These are phyloP conservation scores for Ceratotherium simum DNA, from an alignment of 2,113 vertebrate genomes.

Conservation along the genomic window DNA sequence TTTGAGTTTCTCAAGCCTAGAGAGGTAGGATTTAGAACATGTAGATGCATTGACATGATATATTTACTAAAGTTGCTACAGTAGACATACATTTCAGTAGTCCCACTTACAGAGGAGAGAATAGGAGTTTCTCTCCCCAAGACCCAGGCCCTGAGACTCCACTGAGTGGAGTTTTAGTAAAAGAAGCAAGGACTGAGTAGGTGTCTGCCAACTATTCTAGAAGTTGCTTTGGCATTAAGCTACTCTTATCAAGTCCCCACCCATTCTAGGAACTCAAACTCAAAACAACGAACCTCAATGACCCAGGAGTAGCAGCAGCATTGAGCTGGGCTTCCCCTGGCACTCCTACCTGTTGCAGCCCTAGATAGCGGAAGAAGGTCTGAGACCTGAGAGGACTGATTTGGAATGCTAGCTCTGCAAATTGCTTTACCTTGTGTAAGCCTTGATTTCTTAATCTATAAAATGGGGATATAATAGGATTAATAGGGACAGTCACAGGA, in stretches of 20 bases:
- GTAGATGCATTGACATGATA: neutral
- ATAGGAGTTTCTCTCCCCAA: neutral
- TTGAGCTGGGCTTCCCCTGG: neutral
- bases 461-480: neutral
- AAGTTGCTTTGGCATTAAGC: neutral
- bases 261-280: neutral
- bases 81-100: neutral
- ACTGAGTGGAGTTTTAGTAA: neutral
- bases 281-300: neutral
- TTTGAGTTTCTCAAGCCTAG: neutral
- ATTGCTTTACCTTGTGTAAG: neutral
- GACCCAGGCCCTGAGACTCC: neutral
- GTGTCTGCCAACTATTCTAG: neutral
- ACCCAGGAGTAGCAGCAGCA: neutral
- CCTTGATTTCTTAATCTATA: constrained; percentile 40
- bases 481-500: neutral
- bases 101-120: neutral
- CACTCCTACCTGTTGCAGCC: neutral
- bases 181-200: neutral
- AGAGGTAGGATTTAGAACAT: neutral
- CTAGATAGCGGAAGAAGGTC: neutral
- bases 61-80: neutral
- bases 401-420: neutral
- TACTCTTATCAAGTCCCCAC: neutral
- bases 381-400: neutral